These are phyloP conservation scores for honey bee (Apis mellifera) DNA, from an alignment of 1,140 invertebrate genomes.

Conservation along the genomic window DNA sequence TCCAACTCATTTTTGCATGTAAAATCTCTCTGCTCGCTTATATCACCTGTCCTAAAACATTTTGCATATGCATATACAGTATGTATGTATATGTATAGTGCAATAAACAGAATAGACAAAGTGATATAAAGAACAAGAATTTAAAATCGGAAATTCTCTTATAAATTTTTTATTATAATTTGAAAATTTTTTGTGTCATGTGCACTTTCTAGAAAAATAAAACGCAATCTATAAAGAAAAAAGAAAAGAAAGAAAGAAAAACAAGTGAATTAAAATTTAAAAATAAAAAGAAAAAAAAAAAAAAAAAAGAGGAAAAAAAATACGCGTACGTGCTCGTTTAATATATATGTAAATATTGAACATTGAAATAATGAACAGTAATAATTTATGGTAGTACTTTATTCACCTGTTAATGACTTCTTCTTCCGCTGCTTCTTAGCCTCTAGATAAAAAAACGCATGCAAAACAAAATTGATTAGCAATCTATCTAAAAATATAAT, in stretches of 20 bases:
- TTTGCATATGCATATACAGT: too few species aligned
- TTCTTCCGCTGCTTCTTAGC: conserved; percentile 95
- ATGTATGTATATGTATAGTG: not conserved
- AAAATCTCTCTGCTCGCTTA: too few species aligned
- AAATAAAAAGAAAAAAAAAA: not conserved
- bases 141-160: not conserved
- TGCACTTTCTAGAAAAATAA: not conserved
- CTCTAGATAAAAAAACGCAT: conserved; percentile 88
- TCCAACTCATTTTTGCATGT: too few species aligned
- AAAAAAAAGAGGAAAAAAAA: not conserved
- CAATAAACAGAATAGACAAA: conserved; percentile 17
- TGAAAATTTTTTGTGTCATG: not conserved
- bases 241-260: not conserved
- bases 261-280: conserved; percentile 14
- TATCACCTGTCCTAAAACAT: too few species aligned
- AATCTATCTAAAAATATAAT: conserved; percentile 75
- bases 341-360: conserved; percentile 17
- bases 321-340: conserved; percentile 32
- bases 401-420: conserved; percentile 93
- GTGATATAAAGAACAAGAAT: conserved; percentile 1
- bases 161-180: not conserved
- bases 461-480: conserved; percentile 85
- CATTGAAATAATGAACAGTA: conserved; percentile 54
- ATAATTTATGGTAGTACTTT: conserved; percentile 71
- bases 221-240: conserved; percentile 9